Evolutionary conservation across 2,113 vertebrate species (phyloP), one percentile per base, ranked within the genome.

Genomic region (Protomyctophum bolini): DNA sequence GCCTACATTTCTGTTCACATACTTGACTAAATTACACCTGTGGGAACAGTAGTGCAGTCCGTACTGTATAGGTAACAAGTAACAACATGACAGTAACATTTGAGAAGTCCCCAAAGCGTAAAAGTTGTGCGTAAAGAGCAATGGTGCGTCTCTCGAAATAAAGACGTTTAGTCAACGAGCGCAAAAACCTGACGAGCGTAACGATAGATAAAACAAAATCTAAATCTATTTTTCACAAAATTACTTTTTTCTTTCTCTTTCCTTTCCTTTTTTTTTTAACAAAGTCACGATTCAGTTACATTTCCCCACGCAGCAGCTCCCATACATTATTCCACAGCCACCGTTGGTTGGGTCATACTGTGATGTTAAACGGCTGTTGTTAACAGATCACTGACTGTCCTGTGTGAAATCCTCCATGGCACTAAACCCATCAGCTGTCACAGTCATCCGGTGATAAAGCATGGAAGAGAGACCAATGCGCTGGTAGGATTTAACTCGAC

Each of bases 401-500:
- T 76, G 88, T 80, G 85, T 82, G 79, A 80, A 88, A 84, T 86
- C 79, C 87, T 84, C 76, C 33, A 50, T 75, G 84, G 80, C 84
- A 77, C 87, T 86, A 63, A 89, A 86, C 81, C 86, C 72, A 85
- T 87, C 87, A 84, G 86, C 83, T 84, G 87, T 88, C 91, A 87
- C 83, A 59, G 75, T 87, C 78, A 87, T 88, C 88, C 82, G 81
- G 86, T 82, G 79, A 79, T 77, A 67, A 77, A 84, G 73, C 70
- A 49, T 28, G 21, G 45, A 52, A 75, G 48, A 9, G 72, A 78
- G 82, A 84, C 73, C 83, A 68, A 56, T 65, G n/a, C 71, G 72
- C 82, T 72, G 63, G 76, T 58, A 61, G 81, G 88, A 89, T 89
- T 69, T 88, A 91, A 85, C 79, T 77, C 82, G 66, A 73, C 80